Conservation (phyloP, 2,888 invertebrate species). For the Pegoplata infirma region DNA sequence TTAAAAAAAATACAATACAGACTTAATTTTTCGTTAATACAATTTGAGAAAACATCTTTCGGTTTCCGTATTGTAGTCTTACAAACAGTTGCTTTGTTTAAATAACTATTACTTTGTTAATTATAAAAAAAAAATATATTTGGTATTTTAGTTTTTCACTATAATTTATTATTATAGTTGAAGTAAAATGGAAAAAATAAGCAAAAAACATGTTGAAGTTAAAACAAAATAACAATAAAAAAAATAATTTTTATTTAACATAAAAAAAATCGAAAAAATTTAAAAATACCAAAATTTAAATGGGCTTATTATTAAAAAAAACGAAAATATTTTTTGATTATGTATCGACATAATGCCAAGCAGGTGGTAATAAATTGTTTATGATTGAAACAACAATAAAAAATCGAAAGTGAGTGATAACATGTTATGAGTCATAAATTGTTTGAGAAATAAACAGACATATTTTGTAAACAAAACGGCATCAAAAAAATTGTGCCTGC, state of each 20-base stretch:
- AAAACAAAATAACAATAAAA: constrained; percentile 7
- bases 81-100: not conserved
- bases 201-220: not conserved
- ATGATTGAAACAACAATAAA: too few relatives aligned
- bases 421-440: too few relatives aligned
- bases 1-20: constrained; percentile 39
- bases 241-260: constrained; percentile 17
- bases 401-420: too few relatives aligned
- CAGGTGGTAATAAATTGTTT: too few relatives aligned
- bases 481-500: too few relatives aligned
- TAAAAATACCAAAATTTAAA: constrained; percentile 1
- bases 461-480: too few relatives aligned
- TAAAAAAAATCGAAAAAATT: constrained; percentile 6
- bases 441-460: too few relatives aligned
- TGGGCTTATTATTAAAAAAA: too few relatives aligned
- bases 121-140: constrained; percentile 11
- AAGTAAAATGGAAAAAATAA: constrained; percentile 6
- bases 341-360: too few relatives aligned
- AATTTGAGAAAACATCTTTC: not conserved
- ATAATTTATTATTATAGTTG: constrained; percentile 8
- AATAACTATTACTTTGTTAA: constrained; percentile 1
- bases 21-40: constrained; percentile 26
- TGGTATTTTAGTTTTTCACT: constrained; percentile 26
- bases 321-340: too few relatives aligned
- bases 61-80: not conserved